Conservation (phyloP, 1,140 invertebrate species). For the Penaeus vannamei region DNA sequence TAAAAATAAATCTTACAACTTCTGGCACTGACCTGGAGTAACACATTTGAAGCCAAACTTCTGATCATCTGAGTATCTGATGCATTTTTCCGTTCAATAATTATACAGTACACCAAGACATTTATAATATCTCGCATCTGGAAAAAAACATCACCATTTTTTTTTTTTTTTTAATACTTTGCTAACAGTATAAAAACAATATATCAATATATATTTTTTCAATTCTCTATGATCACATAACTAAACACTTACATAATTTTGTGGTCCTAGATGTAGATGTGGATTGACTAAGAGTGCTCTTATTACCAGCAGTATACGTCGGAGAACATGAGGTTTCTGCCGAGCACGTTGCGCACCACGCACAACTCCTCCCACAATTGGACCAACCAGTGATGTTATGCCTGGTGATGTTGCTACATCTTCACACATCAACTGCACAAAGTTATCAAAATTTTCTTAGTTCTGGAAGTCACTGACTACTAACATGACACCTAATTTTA, state of each 20-base stretch:
- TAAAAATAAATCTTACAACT: neutral
- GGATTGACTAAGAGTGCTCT: slow-evolving; percentile 62
- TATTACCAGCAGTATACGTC: slow-evolving; percentile 62
- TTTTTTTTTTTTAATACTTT: neutral
- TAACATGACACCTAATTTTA: too few relatives aligned
- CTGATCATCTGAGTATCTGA: slow-evolving; percentile 64
- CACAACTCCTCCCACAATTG: slow-evolving; percentile 58
- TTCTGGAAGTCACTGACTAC: slow-evolving; percentile 4
- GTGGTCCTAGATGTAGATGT: slow-evolving; percentile 60
- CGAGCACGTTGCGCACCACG: slow-evolving; percentile 61
- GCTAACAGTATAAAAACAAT: too few relatives aligned
- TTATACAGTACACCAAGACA: slow-evolving; percentile 63
- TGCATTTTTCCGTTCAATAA: slow-evolving; percentile 64
- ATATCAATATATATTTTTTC: too few relatives aligned
- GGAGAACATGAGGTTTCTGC: slow-evolving; percentile 63
- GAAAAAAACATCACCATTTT: neutral
- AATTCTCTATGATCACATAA: too few relatives aligned
- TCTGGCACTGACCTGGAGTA: slow-evolving; percentile 51
- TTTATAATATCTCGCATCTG: slow-evolving; percentile 67
- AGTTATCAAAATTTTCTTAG: too few relatives aligned
- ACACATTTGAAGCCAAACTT: slow-evolving; percentile 61
- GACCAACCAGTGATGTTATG: slow-evolving; percentile 58
- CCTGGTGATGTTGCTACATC: slow-evolving; percentile 53
- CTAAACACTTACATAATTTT: slow-evolving; percentile 64
- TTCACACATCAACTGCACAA: slow-evolving; percentile 46